phyloP scores from a whole-genome alignment of 2,888 invertebrate species.

The Imbricaverruca yamaguchii region DNA sequence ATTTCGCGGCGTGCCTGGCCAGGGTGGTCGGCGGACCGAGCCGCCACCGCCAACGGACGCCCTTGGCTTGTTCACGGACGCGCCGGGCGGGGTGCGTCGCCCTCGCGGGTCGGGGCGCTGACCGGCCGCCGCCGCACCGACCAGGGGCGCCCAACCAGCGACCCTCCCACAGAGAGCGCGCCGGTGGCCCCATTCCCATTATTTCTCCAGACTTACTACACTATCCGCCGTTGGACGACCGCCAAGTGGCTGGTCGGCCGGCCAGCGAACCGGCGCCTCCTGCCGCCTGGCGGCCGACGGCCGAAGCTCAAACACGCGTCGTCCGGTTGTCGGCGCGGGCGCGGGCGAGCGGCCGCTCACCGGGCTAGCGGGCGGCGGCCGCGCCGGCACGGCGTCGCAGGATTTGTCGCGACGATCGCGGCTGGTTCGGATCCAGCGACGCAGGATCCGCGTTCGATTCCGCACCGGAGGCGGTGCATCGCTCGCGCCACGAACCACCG shows the following conservation, averaged over 20 bases:
- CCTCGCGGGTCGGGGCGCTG: too few species aligned
- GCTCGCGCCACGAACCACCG: too few species aligned
- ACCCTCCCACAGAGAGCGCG: too few species aligned
- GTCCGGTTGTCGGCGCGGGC: background rate
- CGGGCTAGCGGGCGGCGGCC: background rate
- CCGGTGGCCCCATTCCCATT: background rate
- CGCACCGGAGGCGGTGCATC: too few species aligned
- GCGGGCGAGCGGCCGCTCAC: background rate
- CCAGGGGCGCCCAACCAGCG: background rate
- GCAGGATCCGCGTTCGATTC: too few species aligned
- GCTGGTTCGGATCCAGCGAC: too few species aligned
- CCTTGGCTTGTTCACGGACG: too few species aligned
- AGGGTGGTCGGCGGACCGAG: too few species aligned
- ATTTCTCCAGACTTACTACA: background rate
- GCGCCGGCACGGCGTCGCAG: background rate
- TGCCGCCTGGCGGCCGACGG: constrained; percentile 2
- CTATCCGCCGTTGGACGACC: background rate
- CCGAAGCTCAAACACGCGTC: constrained; percentile 6
- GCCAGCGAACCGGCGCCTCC: background rate
- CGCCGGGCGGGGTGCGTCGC: too few species aligned
- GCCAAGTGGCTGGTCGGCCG: background rate
- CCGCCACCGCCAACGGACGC: too few species aligned
- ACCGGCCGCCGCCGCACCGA: background rate
- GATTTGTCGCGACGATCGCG: too few species aligned
- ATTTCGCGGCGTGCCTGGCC: too few species aligned